Evolutionary conservation across 1,140 invertebrate genomes (phyloP), one percentile per base, ranked within the genome.

Genomic region (Monomorium pharaonis): DNA sequence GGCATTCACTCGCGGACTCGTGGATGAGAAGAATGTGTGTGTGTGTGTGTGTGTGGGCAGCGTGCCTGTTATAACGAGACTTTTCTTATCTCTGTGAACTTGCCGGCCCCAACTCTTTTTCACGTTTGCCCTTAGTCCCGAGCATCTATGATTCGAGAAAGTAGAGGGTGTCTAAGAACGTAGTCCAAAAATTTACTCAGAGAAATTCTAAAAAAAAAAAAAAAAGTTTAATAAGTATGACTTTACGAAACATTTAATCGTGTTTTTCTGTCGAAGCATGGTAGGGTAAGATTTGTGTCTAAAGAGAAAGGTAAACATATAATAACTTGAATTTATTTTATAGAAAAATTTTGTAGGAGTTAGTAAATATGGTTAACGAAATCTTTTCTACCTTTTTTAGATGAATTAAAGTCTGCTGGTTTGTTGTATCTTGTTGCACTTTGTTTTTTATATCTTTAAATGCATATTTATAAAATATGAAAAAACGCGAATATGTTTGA

Each of bases 31-130:
- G 77, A 86, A 87, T 89, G 89, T 91, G 89, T 91, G 86, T 88
- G 87, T 78, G 65, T 81, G 90, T n/a, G n/a, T n/a, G n/a, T n/a
- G n/a, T n/a, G 78, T 74, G 70, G 83, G 86, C 83, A 91, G 87
- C 88, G 81, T 18, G 54, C 60, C 89, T 91, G 91, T 93, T 93
- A 93, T 91, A 92, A 93, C 89, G 89, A 92, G 90, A 85, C 89
- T 92, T 44, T 37, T 89, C 87, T 93, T 94, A 93, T 93, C 93
- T 92, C 74, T 80, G 86, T 86, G 90, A 93, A 93, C 90, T 92
- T 93, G 88, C 89, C 88, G 89, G 88, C 84, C 51, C 84, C 67
- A n/a, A 67, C 69, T 92, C 90, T 91, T 94, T 93, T 91, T 91
- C 92, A 93, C 91, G 91, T 94, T 94, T 90, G 83, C 87, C 89